Evolutionary conservation across 2,797 vertebrate species (phyloP).

Genomic region (Sebastes hubbsi): DNA sequence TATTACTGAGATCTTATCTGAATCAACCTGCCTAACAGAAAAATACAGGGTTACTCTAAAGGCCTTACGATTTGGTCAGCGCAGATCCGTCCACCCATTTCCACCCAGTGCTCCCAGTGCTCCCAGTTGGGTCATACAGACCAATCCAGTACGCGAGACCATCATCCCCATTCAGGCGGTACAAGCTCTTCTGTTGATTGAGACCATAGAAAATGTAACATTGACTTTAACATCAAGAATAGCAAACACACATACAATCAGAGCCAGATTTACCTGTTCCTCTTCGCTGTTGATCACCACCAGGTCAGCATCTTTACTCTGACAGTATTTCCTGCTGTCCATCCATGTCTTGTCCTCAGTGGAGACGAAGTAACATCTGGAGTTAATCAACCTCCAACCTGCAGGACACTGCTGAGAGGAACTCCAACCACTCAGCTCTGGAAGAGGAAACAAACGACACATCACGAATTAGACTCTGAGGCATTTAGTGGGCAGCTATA

Average conservation of each 20-base stretch:
- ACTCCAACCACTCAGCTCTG: background rate
- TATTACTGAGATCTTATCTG: background rate
- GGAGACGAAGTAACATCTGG: slow-evolving; percentile 46
- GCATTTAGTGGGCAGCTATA: background rate
- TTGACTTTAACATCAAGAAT: background rate
- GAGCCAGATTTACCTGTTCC: slow-evolving; percentile 33
- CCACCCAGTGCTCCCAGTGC: background rate
- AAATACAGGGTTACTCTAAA: background rate
- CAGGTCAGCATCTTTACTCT: slow-evolving; percentile 23
- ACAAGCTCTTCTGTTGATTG: slow-evolving; percentile 13
- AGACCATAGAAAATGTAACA: background rate
- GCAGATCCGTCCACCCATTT: slow-evolving; percentile 43
- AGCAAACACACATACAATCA: fast-evolving
- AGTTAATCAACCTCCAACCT: slow-evolving; percentile 14
- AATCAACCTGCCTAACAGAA: background rate
- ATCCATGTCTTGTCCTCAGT: background rate
- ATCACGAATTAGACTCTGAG: background rate
- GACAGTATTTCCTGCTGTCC: slow-evolving; percentile 32
- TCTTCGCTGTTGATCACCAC: slow-evolving; percentile 33
- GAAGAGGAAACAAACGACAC: background rate
- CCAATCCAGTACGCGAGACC: slow-evolving; percentile 40
- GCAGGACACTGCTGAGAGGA: background rate
- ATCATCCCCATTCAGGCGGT: background rate
- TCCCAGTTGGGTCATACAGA: background rate
- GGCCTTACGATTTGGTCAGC: background rate